Evolutionary conservation across 2,888 invertebrate genomes (phyloP).

Genomic region (Tribolium freemani): DNA sequence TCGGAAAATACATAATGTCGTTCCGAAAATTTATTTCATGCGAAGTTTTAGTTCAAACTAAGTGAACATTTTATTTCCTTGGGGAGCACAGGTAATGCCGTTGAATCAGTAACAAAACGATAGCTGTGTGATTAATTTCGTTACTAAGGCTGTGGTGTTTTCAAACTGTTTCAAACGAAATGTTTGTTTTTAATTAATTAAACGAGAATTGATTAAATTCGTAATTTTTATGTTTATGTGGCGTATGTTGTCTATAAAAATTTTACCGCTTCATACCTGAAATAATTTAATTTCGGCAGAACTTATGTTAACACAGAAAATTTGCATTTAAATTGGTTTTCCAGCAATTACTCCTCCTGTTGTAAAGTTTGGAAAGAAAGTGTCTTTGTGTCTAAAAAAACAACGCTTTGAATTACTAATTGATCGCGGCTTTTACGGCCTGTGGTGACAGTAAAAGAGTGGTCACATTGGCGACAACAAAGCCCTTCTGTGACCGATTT

Average conservation of each 20-base stretch:
- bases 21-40: not conserved
- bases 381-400: constrained; percentile 21
- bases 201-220: too few species aligned
- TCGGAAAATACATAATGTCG: not conserved
- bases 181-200: not conserved
- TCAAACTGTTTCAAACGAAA: too few species aligned
- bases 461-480: constrained; percentile 5
- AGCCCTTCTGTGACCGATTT: not conserved
- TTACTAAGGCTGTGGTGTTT: too few species aligned
- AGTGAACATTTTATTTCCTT: constrained; percentile 29
- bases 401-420: constrained; percentile 24
- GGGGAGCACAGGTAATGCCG: constrained; percentile 9
- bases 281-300: constrained; percentile 4
- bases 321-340: constrained; percentile 32
- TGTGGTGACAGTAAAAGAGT: constrained; percentile 12
- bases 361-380: constrained; percentile 16
- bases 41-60: not conserved
- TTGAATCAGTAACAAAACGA: constrained; percentile 11
- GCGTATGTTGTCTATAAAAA: not conserved
- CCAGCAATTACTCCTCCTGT: constrained; percentile 19
- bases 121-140: not conserved
- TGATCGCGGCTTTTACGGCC: not conserved
- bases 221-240: too few species aligned
- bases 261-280: not conserved
- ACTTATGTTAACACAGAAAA: constrained; percentile 18